Base-by-base conservation (phyloP, 2,888 invertebrate species). In the Acleris sparsana region DNA sequence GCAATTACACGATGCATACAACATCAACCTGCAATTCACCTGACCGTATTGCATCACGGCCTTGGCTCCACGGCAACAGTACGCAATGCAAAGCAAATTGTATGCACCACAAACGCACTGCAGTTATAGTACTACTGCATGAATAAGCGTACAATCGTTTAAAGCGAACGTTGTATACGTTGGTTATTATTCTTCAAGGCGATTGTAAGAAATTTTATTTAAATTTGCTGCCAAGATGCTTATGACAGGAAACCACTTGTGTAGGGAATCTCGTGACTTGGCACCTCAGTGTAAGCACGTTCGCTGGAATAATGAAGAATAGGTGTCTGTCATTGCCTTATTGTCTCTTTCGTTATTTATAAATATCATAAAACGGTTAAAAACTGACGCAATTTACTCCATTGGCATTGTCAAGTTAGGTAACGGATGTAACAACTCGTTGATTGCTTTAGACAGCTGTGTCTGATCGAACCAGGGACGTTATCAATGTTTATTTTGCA, bases 41-140 rank as follows among this genome's bases (percentile, higher is more conserved):
- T 83, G 81, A 80, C 80, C 79, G 77, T 80, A 86, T 88, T 89
- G 86, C 89, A 88, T 86, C 87, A 87, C 80, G 88, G 83, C 90
- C 90, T 90, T 89, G 89, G 86, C 77, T 78, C 79, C 86, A 82
- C 84, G 83, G 89, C 82, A 85, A 84, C 85, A 79, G 80, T 84
- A 80, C 87, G 88, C 88, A 86, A 82, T 74, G 77, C 80, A 76
- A 82, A 78, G 84, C 82, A 84, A 85, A 74, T 80, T 77, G 77
- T 78, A 78, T 82, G 80, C 79, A 80, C 76, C 75, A 75, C 63
- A 68, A 56, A 70, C 55, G 69, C 57, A 68, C 62, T 52, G 60
- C 65, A 18, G 33, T 62, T 62, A 22, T 62, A 52, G 13, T 25
- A 13, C 17, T 46, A 33, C 25, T 17, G 11, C 16, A 48, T 16